These are phyloP conservation scores for Meteorus sp. DNA, from an alignment of 1,140 invertebrate species.

Conservation along the genomic window DNA sequence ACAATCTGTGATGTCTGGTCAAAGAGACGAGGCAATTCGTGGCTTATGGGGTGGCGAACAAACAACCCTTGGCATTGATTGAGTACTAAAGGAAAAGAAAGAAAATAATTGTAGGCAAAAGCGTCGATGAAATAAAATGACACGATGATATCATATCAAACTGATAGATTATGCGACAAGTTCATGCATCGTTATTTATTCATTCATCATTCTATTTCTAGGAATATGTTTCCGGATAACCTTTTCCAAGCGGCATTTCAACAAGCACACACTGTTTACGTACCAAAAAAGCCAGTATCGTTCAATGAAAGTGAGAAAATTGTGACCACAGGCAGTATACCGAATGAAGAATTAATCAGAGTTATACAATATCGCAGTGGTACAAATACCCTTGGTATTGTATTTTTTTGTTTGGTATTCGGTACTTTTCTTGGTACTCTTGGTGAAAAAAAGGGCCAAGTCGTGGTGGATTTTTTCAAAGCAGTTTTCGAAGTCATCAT, in stretches of 20 bases:
- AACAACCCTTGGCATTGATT: conserved; percentile 27
- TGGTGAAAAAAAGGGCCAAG: conserved; percentile 71
- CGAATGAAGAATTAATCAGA: conserved; percentile 54
- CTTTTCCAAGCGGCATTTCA: conserved; percentile 86
- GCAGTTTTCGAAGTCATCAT: conserved; percentile 86
- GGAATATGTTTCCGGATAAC: conserved; percentile 87
- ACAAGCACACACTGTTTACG: conserved; percentile 75
- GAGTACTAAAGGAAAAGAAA: conserved; percentile 17
- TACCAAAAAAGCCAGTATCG: conserved; percentile 53
- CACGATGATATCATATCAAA: conserved; percentile 3
- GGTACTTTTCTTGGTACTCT: conserved; percentile 82
- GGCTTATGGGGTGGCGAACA: neutral
- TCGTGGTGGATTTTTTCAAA: conserved; percentile 82
- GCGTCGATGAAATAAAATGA: neutral
- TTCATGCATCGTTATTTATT: neutral
- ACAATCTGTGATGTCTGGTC: conserved; percentile 4
- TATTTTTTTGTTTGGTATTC: conserved; percentile 85
- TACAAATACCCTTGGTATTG: conserved; percentile 85
- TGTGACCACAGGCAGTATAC: conserved; percentile 39
- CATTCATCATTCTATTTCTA: conserved; percentile 54
- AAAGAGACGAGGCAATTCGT: conserved; percentile 8
- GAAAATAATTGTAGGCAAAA: neutral
- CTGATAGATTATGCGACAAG: neutral
- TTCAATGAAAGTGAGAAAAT: conserved; percentile 53
- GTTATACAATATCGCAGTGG: conserved; percentile 70